Percentiles rank a stretch among this genome's conserved stretches.
Evolutionary conservation across 2,888 invertebrate species (phyloP).

Genomic region (Clanis bilineata): DNA sequence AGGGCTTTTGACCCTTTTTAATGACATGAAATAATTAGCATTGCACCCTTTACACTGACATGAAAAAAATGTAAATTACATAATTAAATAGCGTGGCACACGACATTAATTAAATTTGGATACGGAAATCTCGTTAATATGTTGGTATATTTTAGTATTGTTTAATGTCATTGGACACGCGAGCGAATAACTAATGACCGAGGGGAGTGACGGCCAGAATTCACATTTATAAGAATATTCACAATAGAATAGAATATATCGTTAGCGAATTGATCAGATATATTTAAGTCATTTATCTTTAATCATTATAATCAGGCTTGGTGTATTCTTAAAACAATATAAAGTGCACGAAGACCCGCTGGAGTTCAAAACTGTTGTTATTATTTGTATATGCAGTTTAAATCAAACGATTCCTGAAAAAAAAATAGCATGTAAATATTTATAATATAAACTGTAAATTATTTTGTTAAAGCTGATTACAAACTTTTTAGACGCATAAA

Average conservation of each 20-base stretch:
- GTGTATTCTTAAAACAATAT: too few species aligned
- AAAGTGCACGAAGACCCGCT: too few species aligned
- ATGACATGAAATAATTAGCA: neutral
- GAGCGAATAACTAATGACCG: slow-evolving; percentile 35
- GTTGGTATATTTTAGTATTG: slow-evolving; percentile 7
- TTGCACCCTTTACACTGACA: neutral
- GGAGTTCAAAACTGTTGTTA: too few species aligned
- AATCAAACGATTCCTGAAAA: too few species aligned
- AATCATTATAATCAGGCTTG: too few species aligned
- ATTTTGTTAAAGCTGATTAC: too few species aligned
- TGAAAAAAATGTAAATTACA: slow-evolving; percentile 2
- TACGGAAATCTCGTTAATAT: neutral
- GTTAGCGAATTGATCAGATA: too few species aligned
- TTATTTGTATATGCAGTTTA: too few species aligned
- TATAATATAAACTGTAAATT: too few species aligned
- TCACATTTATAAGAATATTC: neutral
- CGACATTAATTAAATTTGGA: neutral
- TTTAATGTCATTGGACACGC: slow-evolving; percentile 31
- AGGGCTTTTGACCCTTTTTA: neutral
- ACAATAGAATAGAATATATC: neutral
- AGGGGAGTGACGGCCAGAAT: slow-evolving; percentile 33
- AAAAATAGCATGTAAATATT: too few species aligned
- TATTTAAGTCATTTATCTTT: too few species aligned
- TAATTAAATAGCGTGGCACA: slow-evolving; percentile 6
- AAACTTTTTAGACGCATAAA: too few species aligned